Evolutionary conservation across 2,797 vertebrate genomes (phyloP), one percentile per base, ranked within the genome.

Genomic region (Gephyroberyx darwinii): DNA sequence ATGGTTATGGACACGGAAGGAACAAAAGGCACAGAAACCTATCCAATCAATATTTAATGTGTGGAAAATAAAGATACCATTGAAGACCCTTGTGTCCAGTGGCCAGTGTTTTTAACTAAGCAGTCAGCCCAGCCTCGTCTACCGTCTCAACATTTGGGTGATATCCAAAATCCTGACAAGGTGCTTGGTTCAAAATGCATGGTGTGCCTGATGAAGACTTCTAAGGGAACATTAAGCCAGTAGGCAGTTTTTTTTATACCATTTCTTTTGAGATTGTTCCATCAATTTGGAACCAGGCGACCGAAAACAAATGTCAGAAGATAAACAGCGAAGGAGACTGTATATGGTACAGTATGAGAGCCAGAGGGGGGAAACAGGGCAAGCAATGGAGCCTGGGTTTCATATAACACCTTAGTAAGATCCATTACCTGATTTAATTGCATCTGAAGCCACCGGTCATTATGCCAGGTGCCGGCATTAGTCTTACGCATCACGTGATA

Each of bases 371-470:
- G 20, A 45, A 50, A 31, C 45, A 37, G 58, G 53, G 48, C 60
- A 53, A 33, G 8, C 59, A 22, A 45, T 54, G 37, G 56, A 66
- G 50, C 59, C 65, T n/a, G 10, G 56, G 81, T 61, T 77, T 89
- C 86, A 81, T 78, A 39, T 89, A 69, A 86, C 87, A 63, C 20
- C 63, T 80, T 63, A 75, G 84, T 73, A 73, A 84, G 81, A 88
- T 90, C 84, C 61, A 80, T 88, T 88, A 84, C 84, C 82, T 76
- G 50, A 81, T 85, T 84, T 85, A 77, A 89, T 89, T 86, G 81
- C 69, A 80, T 84, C 65, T 77, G 47, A 43, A 66, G 64, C 12
- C 58, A 22, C 58, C 35, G 65, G 73, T 85, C 74, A 77, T 75
- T 80, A 75, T 77, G 74, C 39, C 69, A 84, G 86, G 73, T 87